These are phyloP conservation scores for Sebastiscus albofasciatus DNA, from an alignment of 2,797 vertebrate genomes.

Conservation along the genomic window DNA sequence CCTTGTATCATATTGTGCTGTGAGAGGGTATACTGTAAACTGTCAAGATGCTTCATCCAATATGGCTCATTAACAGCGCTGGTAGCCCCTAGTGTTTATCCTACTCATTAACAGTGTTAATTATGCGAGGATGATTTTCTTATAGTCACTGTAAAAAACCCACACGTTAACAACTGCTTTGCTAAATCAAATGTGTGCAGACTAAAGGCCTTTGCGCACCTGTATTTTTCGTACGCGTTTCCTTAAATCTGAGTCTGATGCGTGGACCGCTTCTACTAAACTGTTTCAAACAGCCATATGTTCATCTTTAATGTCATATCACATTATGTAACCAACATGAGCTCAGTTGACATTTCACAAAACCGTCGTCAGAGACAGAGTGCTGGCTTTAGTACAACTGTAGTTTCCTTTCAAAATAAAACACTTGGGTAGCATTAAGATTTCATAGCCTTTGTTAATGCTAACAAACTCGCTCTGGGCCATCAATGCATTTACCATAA, in stretches of 20 bases:
- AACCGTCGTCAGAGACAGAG: not conserved
- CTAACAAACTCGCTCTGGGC: not conserved
- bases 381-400: not conserved
- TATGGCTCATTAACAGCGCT: conserved; percentile 10
- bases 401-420: not conserved
- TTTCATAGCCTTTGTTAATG: not conserved
- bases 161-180: not conserved
- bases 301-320: not conserved
- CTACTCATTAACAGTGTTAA: not conserved
- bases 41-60: not conserved
- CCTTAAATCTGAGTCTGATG: too few species aligned
- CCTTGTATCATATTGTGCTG: conserved; percentile 8
- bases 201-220: not conserved
- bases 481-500: not conserved
- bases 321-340: not conserved
- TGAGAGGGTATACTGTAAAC: not conserved
- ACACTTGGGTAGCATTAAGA: not conserved
- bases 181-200: not conserved
- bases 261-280: too few species aligned
- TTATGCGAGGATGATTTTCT: not conserved
- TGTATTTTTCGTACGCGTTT: too few species aligned
- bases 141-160: not conserved
- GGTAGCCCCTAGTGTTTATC: not conserved
- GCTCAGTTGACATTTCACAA: conserved; percentile 1
- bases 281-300: not conserved